Evolutionary conservation across 2,797 vertebrate species (phyloP).

Genomic region (Octomys mimax): DNA sequence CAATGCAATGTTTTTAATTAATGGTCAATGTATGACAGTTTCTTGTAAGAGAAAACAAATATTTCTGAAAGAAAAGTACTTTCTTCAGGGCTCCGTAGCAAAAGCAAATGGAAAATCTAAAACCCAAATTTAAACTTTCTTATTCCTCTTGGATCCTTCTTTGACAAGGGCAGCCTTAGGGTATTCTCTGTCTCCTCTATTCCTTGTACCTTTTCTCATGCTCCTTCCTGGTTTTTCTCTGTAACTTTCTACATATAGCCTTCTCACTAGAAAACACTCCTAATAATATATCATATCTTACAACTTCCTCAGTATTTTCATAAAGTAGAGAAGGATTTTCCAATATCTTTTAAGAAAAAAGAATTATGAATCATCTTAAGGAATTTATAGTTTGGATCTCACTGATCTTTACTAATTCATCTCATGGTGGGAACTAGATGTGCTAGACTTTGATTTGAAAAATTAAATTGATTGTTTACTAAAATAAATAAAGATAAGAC

Average conservation of each 20-base stretch:
- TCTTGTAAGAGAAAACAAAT: background rate
- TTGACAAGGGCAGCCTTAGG: background rate
- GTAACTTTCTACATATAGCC: background rate
- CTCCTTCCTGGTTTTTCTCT: background rate
- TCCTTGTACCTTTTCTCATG: background rate
- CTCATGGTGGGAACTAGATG: background rate
- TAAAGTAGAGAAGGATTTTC: constrained; percentile 9
- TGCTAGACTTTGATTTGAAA: constrained; percentile 41
- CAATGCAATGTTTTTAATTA: constrained; percentile 3
- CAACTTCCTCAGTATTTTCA: too few relatives aligned
- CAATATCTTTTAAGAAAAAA: background rate
- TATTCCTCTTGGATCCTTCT: background rate
- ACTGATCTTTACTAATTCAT: constrained; percentile 11
- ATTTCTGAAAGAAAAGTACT: background rate
- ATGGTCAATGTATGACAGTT: background rate
- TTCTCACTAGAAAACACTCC: background rate
- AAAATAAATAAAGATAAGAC: background rate
- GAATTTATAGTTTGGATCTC: background rate
- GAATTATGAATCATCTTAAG: background rate
- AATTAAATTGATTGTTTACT: background rate
- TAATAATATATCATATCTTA: background rate
- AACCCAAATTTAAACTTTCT: background rate
- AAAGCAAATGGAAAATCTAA: constrained; percentile 8
- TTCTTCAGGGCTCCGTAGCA: background rate
- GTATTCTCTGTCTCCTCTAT: background rate